These are phyloP conservation scores for Euclidia mi DNA, from an alignment of 2,888 invertebrate species.

Conservation along the genomic window DNA sequence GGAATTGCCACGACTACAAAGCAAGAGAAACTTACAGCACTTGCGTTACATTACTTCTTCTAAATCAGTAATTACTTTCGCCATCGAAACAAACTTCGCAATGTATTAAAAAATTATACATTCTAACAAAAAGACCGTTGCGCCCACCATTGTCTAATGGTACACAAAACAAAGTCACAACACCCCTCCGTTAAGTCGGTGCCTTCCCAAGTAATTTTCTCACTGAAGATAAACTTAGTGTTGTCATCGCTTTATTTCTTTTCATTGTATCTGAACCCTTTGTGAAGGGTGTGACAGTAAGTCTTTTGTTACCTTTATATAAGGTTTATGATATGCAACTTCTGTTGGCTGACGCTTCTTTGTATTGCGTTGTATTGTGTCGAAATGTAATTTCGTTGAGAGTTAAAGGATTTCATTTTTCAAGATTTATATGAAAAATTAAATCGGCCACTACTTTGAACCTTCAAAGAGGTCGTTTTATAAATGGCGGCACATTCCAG, in stretches of 20 bases:
- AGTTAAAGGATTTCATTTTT: conserved; percentile 29
- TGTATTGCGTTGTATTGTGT: conserved; percentile 57
- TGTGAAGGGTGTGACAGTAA: conserved; percentile 62
- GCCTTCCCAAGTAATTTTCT: conserved; percentile 63
- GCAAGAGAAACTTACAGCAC: conserved; percentile 8
- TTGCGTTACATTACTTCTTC: conserved; percentile 38
- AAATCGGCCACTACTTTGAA: conserved; percentile 15
- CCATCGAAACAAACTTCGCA: conserved; percentile 40
- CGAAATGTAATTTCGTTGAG: conserved; percentile 53
- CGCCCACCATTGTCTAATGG: conserved; percentile 56
- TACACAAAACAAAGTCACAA: conserved; percentile 60
- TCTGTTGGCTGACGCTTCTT: conserved; percentile 56
- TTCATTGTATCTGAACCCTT: conserved; percentile 74
- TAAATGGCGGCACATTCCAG: neutral
- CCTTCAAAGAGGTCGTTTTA: conserved; percentile 3
- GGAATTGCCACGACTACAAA: conserved; percentile 15
- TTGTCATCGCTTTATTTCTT: conserved; percentile 70
- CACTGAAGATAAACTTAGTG: conserved; percentile 67
- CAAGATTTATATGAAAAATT: conserved; percentile 29
- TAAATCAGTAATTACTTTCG: conserved; percentile 33
- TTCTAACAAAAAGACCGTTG: conserved; percentile 37
- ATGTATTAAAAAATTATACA: conserved; percentile 54
- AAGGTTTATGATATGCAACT: conserved; percentile 73
- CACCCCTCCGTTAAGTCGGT: conserved; percentile 52
- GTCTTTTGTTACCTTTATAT: conserved; percentile 75